These are phyloP conservation scores for Chaetogeoica ovagalla DNA, from an alignment of 2,888 invertebrate species.

Conservation along the genomic window DNA sequence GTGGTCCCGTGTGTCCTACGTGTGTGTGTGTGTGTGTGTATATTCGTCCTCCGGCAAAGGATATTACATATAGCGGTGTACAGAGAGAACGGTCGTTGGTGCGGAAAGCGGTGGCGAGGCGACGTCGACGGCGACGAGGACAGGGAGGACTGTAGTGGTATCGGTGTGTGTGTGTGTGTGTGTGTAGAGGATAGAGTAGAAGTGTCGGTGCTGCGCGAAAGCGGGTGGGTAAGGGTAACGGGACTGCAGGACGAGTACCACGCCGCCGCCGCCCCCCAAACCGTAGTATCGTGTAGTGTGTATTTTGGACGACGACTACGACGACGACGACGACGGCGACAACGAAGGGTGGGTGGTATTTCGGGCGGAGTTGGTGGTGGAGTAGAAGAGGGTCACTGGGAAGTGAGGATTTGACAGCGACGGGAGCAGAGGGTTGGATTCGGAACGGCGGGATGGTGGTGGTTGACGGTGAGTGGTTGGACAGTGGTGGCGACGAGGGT, in stretches of 20 bases:
- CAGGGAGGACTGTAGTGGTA: conserved; percentile 14
- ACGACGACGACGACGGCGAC: conserved; percentile 4
- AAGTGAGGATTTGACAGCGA: conserved; percentile 45
- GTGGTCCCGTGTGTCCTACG: conserved; percentile 43
- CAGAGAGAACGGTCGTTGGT: conserved; percentile 22
- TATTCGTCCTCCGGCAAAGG: conserved; percentile 45
- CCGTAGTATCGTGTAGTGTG: conserved; percentile 32
- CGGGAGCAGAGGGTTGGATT: conserved; percentile 11
- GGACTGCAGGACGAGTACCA: conserved; percentile 40
- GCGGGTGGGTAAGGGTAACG: conserved; percentile 28
- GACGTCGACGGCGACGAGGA: not conserved
- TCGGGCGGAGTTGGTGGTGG: not conserved
- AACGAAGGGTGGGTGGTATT: conserved; percentile 2
- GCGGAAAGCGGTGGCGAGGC: conserved; percentile 5
- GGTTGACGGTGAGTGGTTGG: not conserved
- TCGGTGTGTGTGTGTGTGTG: conserved; percentile 29
- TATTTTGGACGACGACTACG: conserved; percentile 44
- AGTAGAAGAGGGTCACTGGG: conserved; percentile 35
- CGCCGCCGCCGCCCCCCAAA: conserved; percentile 26
- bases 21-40: conserved; percentile 17
- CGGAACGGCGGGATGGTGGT: not conserved
- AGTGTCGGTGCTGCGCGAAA: conserved; percentile 24
- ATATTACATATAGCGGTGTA: conserved; percentile 41
- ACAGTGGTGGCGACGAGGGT: conserved; percentile 1
- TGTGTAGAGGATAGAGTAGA: not conserved